phyloP scores from a whole-genome alignment of 2,797 vertebrate genomes.

The Scomberomorus guttatus region DNA sequence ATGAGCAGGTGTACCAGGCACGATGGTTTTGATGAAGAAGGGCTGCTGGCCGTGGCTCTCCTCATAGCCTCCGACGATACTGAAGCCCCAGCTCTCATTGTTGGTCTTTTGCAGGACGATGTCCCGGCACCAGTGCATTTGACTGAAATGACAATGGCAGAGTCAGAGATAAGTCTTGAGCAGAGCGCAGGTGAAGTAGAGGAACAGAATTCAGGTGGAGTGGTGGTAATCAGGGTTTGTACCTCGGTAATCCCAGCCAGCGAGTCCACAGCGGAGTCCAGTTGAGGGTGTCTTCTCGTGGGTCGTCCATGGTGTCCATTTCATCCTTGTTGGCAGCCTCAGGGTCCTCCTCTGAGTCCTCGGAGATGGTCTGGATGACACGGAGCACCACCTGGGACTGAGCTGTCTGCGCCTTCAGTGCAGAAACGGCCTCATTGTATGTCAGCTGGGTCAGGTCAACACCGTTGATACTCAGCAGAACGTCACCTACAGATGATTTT shows the following conservation, averaged over 20 bases:
- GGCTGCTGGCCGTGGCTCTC: constrained; percentile 93
- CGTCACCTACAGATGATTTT: constrained; percentile 83
- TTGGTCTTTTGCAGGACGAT: constrained; percentile 92
- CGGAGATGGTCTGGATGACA: constrained; percentile 88
- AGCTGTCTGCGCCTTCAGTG: constrained; percentile 92
- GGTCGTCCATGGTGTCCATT: constrained; percentile 79
- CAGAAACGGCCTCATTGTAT: constrained; percentile 92
- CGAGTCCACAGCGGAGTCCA: constrained; percentile 93
- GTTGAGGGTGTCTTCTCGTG: constrained; percentile 85
- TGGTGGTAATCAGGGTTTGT: not conserved
- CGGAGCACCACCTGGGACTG: constrained; percentile 88
- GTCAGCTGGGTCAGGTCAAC: constrained; percentile 92
- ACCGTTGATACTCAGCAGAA: constrained; percentile 93
- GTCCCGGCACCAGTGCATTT: constrained; percentile 94
- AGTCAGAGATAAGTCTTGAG: not conserved
- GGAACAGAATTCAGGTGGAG: not conserved
- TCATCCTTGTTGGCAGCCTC: constrained; percentile 76
- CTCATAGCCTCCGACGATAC: constrained; percentile 95
- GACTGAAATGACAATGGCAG: constrained; percentile 73
- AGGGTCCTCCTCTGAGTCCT: constrained; percentile 80
- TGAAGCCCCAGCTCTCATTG: constrained; percentile 96
- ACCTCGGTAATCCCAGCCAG: constrained; percentile 94
- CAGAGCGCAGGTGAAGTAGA: not conserved
- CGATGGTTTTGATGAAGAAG: constrained; percentile 98
- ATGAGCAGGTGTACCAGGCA: constrained; percentile 93